Evolutionary conservation across 2,113 vertebrate genomes (phyloP).

Genomic region (Marmota monax): DNA sequence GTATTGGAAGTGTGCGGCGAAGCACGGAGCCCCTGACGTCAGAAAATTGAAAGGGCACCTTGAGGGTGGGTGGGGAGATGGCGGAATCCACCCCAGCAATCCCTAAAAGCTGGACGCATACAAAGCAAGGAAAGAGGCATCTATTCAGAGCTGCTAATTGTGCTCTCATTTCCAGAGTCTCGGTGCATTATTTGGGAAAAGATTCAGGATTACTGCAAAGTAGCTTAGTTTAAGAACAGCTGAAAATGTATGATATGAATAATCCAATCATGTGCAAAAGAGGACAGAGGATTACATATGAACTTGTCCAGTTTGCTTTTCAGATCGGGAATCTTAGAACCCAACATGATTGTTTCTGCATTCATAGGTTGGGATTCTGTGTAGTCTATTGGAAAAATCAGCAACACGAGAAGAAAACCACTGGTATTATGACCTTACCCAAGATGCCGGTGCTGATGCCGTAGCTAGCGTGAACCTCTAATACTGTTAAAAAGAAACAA

Average conservation of each 20-base stretch:
- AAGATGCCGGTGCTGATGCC: neutral
- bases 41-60: neutral
- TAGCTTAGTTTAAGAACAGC: neutral
- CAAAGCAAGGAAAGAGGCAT: neutral
- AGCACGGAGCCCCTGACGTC: constrained; percentile 41
- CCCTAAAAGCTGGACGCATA: too few species aligned
- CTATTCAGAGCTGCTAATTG: too few species aligned
- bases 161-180: neutral
- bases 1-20: constrained; percentile 58
- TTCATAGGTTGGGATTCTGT: neutral
- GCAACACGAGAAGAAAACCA: neutral
- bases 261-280: neutral
- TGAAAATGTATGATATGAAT: neutral
- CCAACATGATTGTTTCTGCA: neutral
- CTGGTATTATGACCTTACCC: neutral
- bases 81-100: neutral
- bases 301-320: neutral
- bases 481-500: neutral
- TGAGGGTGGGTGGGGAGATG: neutral
- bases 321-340: neutral
- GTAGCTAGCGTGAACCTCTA: neutral
- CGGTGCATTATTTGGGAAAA: neutral
- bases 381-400: neutral
- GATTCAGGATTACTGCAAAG: neutral
- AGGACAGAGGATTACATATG: neutral